Percentiles rank a stretch among this genome's conserved stretches.
Evolutionary conservation across 2,888 invertebrate species (phyloP).

Genomic region (Megalurothrips usitatus): DNA sequence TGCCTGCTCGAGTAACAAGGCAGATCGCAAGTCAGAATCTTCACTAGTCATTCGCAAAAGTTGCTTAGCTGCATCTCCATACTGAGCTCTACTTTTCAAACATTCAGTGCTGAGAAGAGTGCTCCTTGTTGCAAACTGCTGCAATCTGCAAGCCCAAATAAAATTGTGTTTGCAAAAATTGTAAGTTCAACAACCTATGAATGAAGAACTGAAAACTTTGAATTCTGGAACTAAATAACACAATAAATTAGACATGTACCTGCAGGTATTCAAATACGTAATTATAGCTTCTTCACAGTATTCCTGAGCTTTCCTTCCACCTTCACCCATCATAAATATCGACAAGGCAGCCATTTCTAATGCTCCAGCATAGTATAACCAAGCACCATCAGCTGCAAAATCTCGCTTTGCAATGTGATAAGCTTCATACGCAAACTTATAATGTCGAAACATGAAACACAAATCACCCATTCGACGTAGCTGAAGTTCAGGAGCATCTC

Average conservation of each 20-base stretch:
- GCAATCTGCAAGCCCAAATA: constrained; percentile 58
- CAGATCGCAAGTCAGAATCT: constrained; percentile 94
- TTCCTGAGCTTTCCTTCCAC: constrained; percentile 70
- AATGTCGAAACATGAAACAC: constrained; percentile 93
- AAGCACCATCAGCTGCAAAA: constrained; percentile 93
- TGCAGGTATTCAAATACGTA: constrained; percentile 86
- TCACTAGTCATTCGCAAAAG: constrained; percentile 93
- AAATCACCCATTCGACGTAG: constrained; percentile 88
- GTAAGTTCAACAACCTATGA: constrained; percentile 41
- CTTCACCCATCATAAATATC: constrained; percentile 81
- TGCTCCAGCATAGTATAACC: constrained; percentile 95
- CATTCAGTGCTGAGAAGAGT: constrained; percentile 86
- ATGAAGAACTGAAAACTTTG: not conserved
- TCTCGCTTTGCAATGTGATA: constrained; percentile 97
- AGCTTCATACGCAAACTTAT: constrained; percentile 84
- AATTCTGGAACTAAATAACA: not conserved
- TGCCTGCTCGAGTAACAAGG: constrained; percentile 90
- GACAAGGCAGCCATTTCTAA: constrained; percentile 93
- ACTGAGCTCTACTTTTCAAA: constrained; percentile 69
- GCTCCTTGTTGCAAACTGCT: constrained; percentile 87
- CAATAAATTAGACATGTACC: constrained; percentile 50
- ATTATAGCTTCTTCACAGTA: constrained; percentile 95
- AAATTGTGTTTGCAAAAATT: not conserved
- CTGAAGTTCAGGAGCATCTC: constrained; percentile 86
- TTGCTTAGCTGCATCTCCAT: constrained; percentile 91